Conservation (phyloP, 2,797 vertebrate species). For the Acestrorhynchus altus region DNA sequence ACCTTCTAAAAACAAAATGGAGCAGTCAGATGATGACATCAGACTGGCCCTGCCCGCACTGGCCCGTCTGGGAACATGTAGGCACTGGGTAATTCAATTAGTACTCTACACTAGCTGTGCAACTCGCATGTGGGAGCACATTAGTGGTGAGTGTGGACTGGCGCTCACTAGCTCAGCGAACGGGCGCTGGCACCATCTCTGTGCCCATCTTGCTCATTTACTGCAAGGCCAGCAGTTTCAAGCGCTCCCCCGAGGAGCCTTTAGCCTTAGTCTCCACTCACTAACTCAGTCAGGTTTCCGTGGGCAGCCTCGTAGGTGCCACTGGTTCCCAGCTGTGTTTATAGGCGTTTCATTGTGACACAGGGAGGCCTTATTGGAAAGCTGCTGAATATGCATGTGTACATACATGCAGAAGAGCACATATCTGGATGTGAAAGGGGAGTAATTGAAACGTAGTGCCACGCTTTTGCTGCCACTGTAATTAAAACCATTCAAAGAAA, state of each 20-base stretch:
- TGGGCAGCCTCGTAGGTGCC: conserved; percentile 4
- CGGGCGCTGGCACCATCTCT: conserved; percentile 19
- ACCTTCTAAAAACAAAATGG: conserved; percentile 16
- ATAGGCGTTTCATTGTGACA: background rate
- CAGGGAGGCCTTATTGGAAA: background rate
- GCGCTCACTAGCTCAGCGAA: conserved; percentile 10
- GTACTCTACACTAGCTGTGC: conserved; percentile 11
- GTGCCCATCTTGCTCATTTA: conserved; percentile 48
- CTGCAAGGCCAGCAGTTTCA: conserved; percentile 50
- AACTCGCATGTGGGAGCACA: conserved; percentile 15
- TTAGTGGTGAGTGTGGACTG: conserved; percentile 34
- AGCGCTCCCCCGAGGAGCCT: conserved; percentile 37
- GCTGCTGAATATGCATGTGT: conserved; percentile 24
- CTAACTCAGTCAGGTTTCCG: background rate
- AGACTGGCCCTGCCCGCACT: background rate
- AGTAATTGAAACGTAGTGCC: conserved; percentile 17
- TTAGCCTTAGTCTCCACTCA: background rate
- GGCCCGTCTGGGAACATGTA: conserved; percentile 8
- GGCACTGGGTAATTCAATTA: conserved; percentile 42
- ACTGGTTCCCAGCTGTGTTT: conserved; percentile 32
- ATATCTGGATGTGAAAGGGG: conserved; percentile 4
- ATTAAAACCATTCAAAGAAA: conserved; percentile 31
- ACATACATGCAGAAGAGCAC: background rate
- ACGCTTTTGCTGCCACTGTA: conserved; percentile 18
- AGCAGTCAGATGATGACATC: background rate